Conservation (phyloP, 2,888 invertebrate genomes). For the Archaeoteleia sp. region DNA sequence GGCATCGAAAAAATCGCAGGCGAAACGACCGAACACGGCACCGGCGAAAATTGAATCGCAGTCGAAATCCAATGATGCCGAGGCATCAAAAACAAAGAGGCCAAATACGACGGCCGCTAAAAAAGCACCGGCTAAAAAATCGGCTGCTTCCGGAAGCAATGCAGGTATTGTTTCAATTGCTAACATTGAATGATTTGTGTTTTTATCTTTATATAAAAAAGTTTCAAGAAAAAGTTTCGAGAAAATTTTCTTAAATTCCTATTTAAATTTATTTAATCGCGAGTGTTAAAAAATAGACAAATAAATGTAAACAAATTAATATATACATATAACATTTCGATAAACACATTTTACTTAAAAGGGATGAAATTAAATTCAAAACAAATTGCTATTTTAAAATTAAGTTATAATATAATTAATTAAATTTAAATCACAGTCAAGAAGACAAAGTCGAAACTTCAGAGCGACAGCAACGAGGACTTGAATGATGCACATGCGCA, state of each 20-base stretch:
- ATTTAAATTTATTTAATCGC: slow-evolving; percentile 64
- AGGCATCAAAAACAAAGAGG: slow-evolving; percentile 57
- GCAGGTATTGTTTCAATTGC: too few relatives aligned
- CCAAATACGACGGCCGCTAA: slow-evolving; percentile 64
- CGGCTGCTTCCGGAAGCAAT: slow-evolving; percentile 49
- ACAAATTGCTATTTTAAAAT: too few relatives aligned
- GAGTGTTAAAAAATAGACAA: too few relatives aligned
- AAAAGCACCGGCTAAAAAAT: slow-evolving; percentile 69
- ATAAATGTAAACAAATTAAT: too few relatives aligned
- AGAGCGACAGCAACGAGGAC: slow-evolving; percentile 31
- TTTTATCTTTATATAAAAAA: too few relatives aligned
- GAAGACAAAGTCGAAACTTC: slow-evolving; percentile 39
- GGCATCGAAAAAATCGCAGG: slow-evolving; percentile 77
- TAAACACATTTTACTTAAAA: too few relatives aligned
- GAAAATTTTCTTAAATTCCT: too few relatives aligned
- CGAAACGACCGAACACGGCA: slow-evolving; percentile 76
- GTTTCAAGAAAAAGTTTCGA: too few relatives aligned
- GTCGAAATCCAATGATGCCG: slow-evolving; percentile 41
- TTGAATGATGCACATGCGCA: slow-evolving; percentile 24
- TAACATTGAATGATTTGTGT: too few relatives aligned
- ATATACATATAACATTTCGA: too few relatives aligned
- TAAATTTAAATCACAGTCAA: slow-evolving; percentile 16
- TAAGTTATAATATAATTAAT: slow-evolving; percentile 32
- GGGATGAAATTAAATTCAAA: too few relatives aligned
- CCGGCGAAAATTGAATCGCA: slow-evolving; percentile 75